phyloP scores from a whole-genome alignment of 2,888 invertebrate genomes.

The Oscheius onirici region DNA sequence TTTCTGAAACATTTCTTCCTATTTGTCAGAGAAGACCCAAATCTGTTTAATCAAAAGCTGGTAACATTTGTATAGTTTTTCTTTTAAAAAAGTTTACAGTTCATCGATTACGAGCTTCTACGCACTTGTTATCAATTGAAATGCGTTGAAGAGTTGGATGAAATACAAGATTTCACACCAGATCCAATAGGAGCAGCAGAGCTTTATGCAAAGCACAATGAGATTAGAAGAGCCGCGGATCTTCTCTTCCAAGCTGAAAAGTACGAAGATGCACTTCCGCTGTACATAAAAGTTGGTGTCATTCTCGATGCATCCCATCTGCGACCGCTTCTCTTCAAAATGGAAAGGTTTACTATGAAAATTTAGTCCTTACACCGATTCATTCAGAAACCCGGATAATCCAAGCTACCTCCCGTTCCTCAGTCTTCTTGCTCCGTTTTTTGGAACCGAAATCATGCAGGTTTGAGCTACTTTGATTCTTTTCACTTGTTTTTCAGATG shows the following conservation, averaged over 20 bases:
- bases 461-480: background rate
- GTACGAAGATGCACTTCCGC: constrained; percentile 5
- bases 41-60: background rate
- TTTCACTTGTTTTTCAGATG: background rate
- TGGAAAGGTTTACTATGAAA: background rate
- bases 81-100: constrained; percentile 1
- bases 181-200: constrained; percentile 5
- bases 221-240: constrained; percentile 2
- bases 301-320: constrained; percentile 6
- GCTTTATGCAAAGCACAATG: background rate
- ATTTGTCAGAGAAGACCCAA: background rate
- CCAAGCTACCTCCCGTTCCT: background rate
- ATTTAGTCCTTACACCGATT: background rate
- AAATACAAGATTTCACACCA: background rate
- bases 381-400: background rate
- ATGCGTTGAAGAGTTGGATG: background rate
- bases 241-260: background rate
- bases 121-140: background rate
- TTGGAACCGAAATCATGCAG: background rate
- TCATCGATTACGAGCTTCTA: background rate
- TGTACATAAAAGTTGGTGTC: background rate
- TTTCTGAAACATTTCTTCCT: constrained; percentile 9
- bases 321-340: constrained; percentile 5
- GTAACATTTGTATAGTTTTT: background rate
- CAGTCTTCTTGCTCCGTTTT: constrained; percentile 9